These are phyloP conservation scores for Drosophila mulleri DNA, from an alignment of 2,888 invertebrate genomes.

Conservation along the genomic window DNA sequence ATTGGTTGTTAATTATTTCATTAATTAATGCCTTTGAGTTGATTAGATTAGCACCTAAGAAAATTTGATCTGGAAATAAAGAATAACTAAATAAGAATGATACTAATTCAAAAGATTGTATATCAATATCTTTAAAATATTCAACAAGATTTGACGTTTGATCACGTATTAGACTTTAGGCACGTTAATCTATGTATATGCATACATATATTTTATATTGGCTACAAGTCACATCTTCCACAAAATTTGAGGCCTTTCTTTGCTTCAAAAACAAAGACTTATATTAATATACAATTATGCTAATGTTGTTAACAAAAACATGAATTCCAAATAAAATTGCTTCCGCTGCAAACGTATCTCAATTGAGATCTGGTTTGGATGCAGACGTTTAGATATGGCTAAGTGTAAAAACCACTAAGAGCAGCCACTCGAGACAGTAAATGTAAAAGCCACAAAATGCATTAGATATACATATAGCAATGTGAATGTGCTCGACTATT, in stretches of 20 bases:
- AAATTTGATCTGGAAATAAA: not conserved
- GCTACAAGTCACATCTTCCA: not conserved
- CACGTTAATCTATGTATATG: not conserved
- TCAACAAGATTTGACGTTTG: not conserved
- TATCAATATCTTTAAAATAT: too few species aligned
- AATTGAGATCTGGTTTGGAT: not conserved
- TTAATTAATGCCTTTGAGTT: not conserved
- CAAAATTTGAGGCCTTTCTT: not conserved
- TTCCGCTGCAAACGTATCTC: not conserved
- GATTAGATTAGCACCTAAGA: not conserved
- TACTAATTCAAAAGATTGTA: too few species aligned
- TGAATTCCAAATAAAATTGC: constrained; percentile 3
- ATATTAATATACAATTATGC: not conserved
- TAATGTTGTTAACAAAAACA: constrained; percentile 1
- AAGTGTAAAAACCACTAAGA: constrained; percentile 44
- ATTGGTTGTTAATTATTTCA: not conserved
- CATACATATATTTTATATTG: not conserved
- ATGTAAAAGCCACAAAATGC: constrained; percentile 39
- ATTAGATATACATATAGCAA: not conserved
- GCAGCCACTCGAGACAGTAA: constrained; percentile 17
- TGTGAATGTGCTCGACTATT: constrained; percentile 48
- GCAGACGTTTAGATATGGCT: constrained; percentile 15
- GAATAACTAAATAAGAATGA: not conserved
- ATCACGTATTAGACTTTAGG: not conserved
- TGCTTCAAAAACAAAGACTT: too few species aligned